These are phyloP conservation scores for Galerucella pusilla DNA, from an alignment of 2,888 invertebrate species.

Conservation along the genomic window DNA sequence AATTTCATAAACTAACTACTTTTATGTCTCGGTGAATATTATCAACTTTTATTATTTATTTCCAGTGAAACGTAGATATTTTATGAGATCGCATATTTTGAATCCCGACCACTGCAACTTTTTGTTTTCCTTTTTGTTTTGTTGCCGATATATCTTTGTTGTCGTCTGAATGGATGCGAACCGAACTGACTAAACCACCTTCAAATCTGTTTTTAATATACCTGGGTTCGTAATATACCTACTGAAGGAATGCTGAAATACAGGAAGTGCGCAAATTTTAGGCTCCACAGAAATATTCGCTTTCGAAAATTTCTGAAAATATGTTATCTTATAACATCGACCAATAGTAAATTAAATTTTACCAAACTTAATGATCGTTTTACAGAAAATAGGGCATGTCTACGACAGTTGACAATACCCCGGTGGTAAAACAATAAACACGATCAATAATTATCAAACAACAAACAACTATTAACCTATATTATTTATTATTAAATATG, in stretches of 20 bases:
- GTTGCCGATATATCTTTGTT: conserved; percentile 2
- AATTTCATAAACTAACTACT: too few species aligned
- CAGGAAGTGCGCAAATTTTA: not conserved
- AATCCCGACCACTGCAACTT: conserved; percentile 4
- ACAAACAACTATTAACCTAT: too few species aligned
- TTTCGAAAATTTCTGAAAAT: too few species aligned
- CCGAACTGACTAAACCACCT: conserved; percentile 6
- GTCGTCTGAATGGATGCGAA: conserved; percentile 4
- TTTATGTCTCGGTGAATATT: not conserved
- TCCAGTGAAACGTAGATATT: not conserved
- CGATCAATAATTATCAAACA: too few species aligned
- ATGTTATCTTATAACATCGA: too few species aligned
- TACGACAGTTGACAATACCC: too few species aligned
- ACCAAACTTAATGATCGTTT: too few species aligned
- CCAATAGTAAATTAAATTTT: too few species aligned
- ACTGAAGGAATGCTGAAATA: not conserved
- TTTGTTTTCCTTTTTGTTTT: not conserved
- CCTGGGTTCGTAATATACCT: not conserved
- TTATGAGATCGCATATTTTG: not conserved
- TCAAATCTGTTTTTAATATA: conserved; percentile 4
- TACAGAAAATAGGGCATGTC: too few species aligned
- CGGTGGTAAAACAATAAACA: too few species aligned
- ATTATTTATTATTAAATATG: too few species aligned
- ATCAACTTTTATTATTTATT: not conserved
- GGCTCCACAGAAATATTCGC: too few species aligned